phyloP scores from a whole-genome alignment of 2,113 vertebrate genomes.

The Periophthalmodon schlosseri region DNA sequence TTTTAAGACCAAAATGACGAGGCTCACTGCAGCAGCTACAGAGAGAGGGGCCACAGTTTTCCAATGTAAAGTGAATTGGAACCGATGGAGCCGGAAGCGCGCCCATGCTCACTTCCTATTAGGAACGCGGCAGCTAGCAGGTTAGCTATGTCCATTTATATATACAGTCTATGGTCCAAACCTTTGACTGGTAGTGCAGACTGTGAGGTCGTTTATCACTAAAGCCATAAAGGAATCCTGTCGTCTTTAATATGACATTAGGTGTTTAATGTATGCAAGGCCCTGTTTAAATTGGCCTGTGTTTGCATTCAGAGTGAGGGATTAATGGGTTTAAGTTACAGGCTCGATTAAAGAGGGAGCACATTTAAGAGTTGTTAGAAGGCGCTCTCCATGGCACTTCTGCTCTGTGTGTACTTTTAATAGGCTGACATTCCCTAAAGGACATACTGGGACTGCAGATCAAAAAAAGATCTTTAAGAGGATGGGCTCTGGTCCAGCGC shows the following conservation, averaged over 20 bases:
- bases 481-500: conserved; percentile 45
- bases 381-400: conserved; percentile 10
- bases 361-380: conserved; percentile 11
- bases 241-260: conserved; percentile 1
- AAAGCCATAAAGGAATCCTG: neutral
- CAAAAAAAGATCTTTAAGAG: conserved; percentile 45
- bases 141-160: too few relatives aligned
- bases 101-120: too few relatives aligned
- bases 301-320: conserved; percentile 7
- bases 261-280: neutral
- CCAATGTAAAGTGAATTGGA: too few relatives aligned
- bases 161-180: too few relatives aligned
- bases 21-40: too few relatives aligned
- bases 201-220: neutral
- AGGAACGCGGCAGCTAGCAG: too few relatives aligned
- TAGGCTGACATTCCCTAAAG: conserved; percentile 53
- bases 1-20: too few relatives aligned
- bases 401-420: conserved; percentile 34
- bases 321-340: conserved; percentile 14
- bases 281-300: neutral
- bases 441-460: conserved; percentile 37
- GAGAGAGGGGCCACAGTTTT: too few relatives aligned
- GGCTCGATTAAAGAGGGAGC: neutral
- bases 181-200: neutral
- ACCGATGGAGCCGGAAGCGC: too few relatives aligned